Conservation (phyloP, 1,140 invertebrate genomes). For the Agrypnia vestita region DNA sequence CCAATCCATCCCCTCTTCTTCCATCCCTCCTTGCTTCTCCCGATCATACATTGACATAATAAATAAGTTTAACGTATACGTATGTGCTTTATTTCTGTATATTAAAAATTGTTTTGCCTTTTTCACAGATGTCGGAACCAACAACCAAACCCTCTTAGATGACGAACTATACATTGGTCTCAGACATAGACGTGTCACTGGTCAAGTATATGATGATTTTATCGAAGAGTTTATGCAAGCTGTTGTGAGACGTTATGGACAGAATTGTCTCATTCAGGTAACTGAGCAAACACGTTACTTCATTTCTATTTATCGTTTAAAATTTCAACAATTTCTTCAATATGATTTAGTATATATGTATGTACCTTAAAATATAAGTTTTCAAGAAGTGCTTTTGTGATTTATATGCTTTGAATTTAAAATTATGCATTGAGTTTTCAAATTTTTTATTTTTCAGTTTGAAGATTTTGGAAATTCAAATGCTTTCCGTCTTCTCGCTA, state of each 20-base stretch:
- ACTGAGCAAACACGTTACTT: no score
- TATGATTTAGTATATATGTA: background rate
- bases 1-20: no score
- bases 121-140: conserved; percentile 87
- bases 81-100: no score
- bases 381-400: no score
- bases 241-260: conserved; percentile 86
- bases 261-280: conserved; percentile 82
- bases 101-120: background rate
- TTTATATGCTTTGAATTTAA: no score
- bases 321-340: background rate
- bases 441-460: no score
- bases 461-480: conserved; percentile 96
- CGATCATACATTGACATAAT: no score
- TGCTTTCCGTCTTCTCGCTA: conserved; percentile 89
- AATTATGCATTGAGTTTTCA: no score
- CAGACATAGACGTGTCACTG: conserved; percentile 85
- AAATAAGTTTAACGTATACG: no score
- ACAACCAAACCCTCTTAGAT: conserved; percentile 87
- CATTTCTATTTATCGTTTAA: background rate
- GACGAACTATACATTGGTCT: conserved; percentile 96
- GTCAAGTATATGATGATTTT: conserved; percentile 91
- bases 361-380: no score
- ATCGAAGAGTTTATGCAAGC: conserved; percentile 98
- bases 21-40: no score